Percentiles rank a stretch among this genome's conserved stretches.
Conservation (phyloP, 2,797 vertebrate species). For the Tolypeutes matacus region DNA sequence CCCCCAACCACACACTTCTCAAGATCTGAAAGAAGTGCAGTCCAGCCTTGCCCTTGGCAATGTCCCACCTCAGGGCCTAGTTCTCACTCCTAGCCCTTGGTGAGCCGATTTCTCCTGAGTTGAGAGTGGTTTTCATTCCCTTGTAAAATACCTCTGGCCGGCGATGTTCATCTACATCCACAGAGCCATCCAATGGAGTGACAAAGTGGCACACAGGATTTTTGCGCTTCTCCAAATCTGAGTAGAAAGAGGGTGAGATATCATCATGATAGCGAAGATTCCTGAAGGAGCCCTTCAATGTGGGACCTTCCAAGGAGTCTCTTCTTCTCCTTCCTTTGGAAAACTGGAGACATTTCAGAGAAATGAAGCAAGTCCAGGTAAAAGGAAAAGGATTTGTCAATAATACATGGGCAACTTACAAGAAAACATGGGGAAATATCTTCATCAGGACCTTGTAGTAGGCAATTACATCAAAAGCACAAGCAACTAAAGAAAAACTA, state of each 20-base stretch:
- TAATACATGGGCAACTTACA: background rate
- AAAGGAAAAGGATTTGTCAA: background rate
- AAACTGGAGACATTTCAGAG: background rate
- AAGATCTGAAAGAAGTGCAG: fast-evolving
- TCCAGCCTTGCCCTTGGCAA: fast-evolving
- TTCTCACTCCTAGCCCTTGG: background rate
- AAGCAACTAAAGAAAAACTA: no score
- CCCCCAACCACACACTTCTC: background rate
- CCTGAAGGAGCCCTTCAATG: background rate
- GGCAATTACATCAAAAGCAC: no score
- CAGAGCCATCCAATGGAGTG: slow-evolving; percentile 95
- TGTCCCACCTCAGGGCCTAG: background rate
- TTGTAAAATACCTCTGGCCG: slow-evolving; percentile 91
- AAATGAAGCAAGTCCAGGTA: background rate
- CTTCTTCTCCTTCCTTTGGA: background rate
- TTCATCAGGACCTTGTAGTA: no score
- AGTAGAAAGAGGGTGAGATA: background rate
- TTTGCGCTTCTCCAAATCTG: slow-evolving; percentile 97
- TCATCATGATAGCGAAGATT: background rate
- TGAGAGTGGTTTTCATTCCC: background rate
- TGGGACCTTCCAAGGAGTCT: background rate
- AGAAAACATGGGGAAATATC: no score
- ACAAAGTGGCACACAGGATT: slow-evolving; percentile 98
- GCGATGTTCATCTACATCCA: slow-evolving; percentile 94
- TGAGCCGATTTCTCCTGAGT: background rate